A percentile compares a stretch with the other conserved stretches of the same genome.
Conservation (phyloP, 2,888 invertebrate species). For the Brachyopa scutellaris region DNA sequence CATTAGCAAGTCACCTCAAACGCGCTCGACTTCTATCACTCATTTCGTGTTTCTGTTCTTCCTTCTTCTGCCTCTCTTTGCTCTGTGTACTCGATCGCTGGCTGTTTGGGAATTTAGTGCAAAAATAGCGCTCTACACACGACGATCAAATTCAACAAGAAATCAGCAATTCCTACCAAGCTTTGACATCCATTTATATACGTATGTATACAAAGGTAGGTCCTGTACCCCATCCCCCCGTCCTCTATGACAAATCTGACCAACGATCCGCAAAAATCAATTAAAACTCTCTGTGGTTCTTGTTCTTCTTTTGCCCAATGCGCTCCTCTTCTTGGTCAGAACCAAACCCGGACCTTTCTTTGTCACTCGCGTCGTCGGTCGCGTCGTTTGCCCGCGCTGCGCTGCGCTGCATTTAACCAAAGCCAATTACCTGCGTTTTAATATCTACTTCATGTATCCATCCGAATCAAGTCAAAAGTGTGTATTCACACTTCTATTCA, state of each 20-base stretch:
- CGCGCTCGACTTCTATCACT: constrained; percentile 63
- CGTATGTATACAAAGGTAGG: neutral
- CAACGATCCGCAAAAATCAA: constrained; percentile 66
- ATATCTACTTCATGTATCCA: constrained; percentile 40
- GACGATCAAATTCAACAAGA: constrained; percentile 47
- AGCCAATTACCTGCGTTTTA: constrained; percentile 67
- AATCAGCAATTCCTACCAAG: constrained; percentile 40
- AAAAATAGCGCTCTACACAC: no score
- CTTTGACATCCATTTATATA: constrained; percentile 46
- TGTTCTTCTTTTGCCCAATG: neutral
- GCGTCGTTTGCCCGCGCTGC: neutral
- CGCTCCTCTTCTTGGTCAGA: neutral
- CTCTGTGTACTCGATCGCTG: neutral
- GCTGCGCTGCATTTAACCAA: constrained; percentile 49
- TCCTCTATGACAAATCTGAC: constrained; percentile 28
- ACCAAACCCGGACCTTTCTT: constrained; percentile 68
- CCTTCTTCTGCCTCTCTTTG: neutral
- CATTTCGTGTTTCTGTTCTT: constrained; percentile 30
- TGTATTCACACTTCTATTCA: constrained; percentile 70
- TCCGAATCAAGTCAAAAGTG: constrained; percentile 58
- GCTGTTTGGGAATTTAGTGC: no score
- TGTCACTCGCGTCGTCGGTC: constrained; percentile 41
- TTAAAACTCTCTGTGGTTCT: constrained; percentile 56
- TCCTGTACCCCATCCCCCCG: neutral
- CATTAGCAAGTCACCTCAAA: constrained; percentile 68